These are phyloP conservation scores for Smithornis capensis DNA, from an alignment of 2,113 vertebrate genomes.

Conservation along the genomic window DNA sequence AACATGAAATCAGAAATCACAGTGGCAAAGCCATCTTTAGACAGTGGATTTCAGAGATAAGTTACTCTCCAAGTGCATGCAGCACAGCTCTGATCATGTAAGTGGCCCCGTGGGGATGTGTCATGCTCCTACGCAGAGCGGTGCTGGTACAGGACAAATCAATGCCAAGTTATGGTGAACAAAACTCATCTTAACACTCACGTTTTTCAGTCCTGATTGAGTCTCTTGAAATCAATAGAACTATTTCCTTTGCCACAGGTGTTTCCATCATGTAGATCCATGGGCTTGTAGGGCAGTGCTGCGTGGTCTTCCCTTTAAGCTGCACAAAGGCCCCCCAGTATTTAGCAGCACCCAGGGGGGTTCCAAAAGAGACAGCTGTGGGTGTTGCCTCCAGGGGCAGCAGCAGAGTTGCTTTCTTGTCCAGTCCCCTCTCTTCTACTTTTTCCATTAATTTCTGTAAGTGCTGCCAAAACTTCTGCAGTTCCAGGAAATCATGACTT, in stretches of 20 bases:
- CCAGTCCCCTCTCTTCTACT: not conserved
- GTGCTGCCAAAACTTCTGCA: not conserved
- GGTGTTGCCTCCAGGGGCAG: not conserved
- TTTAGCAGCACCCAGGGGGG: not conserved
- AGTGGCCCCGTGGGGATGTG: not conserved
- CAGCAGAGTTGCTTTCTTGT: not conserved
- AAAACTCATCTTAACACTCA: not conserved
- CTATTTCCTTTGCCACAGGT: accelerated
- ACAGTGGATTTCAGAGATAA: not conserved
- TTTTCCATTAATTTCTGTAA: not conserved
- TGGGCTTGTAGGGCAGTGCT: accelerated
- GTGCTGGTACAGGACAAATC: not conserved
- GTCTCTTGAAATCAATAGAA: not conserved
- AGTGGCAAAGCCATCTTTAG: not conserved
- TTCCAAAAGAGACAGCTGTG: not conserved
- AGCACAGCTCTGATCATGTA: not conserved
- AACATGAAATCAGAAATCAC: not conserved
- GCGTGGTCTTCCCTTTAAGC: accelerated
- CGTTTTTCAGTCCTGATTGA: not conserved
- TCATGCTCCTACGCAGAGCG: accelerated
- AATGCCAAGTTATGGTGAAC: not conserved
- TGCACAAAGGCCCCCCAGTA: not conserved
- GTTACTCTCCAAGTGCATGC: accelerated
- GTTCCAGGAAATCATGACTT: not conserved
- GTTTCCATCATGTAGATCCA: accelerated